Evolutionary conservation across 1,140 invertebrate genomes (phyloP), one percentile per base, ranked within the genome.

Genomic region (Nephila pilipes): DNA sequence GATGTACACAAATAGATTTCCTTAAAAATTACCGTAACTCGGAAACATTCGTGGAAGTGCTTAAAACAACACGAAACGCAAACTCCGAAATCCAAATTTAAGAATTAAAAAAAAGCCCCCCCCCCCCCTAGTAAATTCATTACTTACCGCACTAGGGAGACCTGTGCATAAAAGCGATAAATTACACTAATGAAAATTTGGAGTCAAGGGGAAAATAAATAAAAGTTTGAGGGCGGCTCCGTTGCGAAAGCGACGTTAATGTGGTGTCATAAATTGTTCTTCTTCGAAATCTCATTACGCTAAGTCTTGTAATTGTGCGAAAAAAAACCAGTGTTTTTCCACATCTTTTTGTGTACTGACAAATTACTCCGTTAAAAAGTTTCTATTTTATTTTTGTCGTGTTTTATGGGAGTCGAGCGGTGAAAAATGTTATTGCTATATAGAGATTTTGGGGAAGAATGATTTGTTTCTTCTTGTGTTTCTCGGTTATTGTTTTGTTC

Each of bases 131-230:
- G 29, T 75, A 81, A 81, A 81, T 81, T 46, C 38, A 81, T 81
- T 81, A 54, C 80, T 55, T 46, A 81, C 38, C 46, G 38, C n/a
- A 54, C n/a, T 12, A 46, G 46, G 46, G 46, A 12, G 38, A 29
- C 29, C 20, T 29, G 18, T n/a, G 22, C 36, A 54, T 58, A 60
- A 58, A 60, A 60, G 83, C 83, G 29, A 85, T 85, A 85, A 85
- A 85, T 85, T 85, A 63, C 83, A 36, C 57, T 85, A 85, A 85
- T 85, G 83, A 85, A 85, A 85, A 85, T 85, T 85, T 32, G 54
- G 83, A 58, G 83, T 85, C 83, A 6, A 8, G 55, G 83, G 55
- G 36, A 85, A 32, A 29, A 85, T 85, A 85, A 85, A 36, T 85
- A 85, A 85, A 85, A 85, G 83, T 85, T 60, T 18, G 83, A 32